phyloP scores from a whole-genome alignment of 2,797 vertebrate species.

The Acanthopagrus latus region DNA sequence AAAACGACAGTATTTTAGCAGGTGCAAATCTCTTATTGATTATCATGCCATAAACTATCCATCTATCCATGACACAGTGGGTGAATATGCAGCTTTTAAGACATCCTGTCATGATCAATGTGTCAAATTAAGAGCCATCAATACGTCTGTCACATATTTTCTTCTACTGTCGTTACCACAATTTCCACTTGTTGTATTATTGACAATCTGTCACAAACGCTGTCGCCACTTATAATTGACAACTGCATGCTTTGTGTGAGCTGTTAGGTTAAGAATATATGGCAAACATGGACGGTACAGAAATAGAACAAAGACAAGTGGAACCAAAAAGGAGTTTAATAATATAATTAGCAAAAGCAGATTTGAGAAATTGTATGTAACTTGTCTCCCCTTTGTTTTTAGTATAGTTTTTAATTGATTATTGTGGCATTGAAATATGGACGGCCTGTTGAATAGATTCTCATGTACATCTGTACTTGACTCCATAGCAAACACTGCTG shows the following conservation, averaged over 20 bases:
- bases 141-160: constrained; percentile 32
- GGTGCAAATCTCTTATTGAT: not conserved
- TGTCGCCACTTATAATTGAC: constrained; percentile 26
- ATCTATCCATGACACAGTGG: not conserved
- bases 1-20: not conserved
- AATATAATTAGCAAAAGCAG: not conserved
- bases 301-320: not conserved
- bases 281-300: not conserved
- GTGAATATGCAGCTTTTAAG: not conserved
- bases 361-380: too few relatives aligned
- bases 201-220: constrained; percentile 37
- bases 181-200: constrained; percentile 49
- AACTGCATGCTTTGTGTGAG: not conserved
- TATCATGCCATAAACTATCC: not conserved
- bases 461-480: not conserved
- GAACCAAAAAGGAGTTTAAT: not conserved
- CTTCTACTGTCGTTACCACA: constrained; percentile 18
- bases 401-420: not conserved
- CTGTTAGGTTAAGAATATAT: not conserved
- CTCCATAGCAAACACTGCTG: not conserved
- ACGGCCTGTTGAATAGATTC: not conserved
- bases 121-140: constrained; percentile 47
- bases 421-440: not conserved
- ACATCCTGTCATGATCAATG: constrained; percentile 28
- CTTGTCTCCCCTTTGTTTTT: not conserved